These are phyloP conservation scores for Ammodytes marinus DNA, from an alignment of 2,113 vertebrate genomes.

Conservation along the genomic window DNA sequence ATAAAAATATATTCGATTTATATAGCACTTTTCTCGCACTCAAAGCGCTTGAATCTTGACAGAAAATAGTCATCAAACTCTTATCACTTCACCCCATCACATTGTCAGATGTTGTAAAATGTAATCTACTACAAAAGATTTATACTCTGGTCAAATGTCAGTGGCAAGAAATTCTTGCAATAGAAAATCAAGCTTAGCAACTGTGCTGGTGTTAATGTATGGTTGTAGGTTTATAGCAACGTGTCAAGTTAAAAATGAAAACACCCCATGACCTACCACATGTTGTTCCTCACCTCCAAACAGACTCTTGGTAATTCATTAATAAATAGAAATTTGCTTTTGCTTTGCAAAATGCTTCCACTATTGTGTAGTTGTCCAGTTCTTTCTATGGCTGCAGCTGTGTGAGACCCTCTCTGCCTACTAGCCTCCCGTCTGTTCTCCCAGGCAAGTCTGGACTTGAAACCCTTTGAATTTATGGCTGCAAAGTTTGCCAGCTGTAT, in stretches of 20 bases:
- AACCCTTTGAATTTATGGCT: neutral
- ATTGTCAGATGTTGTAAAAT: neutral
- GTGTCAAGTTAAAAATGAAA: neutral
- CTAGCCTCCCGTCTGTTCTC: neutral
- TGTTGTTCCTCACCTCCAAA: neutral
- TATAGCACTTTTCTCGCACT: too few relatives aligned
- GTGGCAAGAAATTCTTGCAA: neutral
- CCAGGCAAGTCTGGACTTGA: neutral
- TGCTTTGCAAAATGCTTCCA: neutral
- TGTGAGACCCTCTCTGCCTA: neutral
- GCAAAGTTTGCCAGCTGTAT: neutral
- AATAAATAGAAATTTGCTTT: neutral
- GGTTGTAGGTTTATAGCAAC: neutral
- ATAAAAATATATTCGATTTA: too few relatives aligned
- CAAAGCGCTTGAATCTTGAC: neutral
- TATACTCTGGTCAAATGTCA: neutral
- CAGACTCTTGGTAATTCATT: neutral
- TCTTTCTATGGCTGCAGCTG: constrained; percentile 5
- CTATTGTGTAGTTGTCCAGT: constrained; percentile 4
- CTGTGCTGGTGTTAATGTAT: neutral
- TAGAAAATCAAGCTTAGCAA: neutral
- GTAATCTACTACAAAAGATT: neutral
- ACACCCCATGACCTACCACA: neutral
- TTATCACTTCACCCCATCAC: neutral
- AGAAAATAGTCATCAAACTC: neutral